A percentile compares a stretch with the other conserved stretches of the same genome.
phyloP scores from a whole-genome alignment of 2,888 invertebrate genomes.

The Nymphalis c-album region DNA sequence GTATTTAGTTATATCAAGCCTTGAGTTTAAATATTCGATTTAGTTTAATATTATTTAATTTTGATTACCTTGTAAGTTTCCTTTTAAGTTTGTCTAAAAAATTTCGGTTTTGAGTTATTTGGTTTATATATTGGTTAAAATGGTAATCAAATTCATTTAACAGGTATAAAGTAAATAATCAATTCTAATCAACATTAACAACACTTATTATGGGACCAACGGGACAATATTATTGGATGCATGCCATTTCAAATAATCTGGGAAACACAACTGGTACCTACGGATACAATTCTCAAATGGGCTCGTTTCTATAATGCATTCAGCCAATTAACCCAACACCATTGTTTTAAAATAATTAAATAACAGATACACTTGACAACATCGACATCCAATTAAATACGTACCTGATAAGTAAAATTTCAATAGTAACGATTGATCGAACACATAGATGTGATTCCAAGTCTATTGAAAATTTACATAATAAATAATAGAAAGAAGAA shows the following conservation, averaged over 20 bases:
- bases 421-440: slow-evolving; percentile 26
- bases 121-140: not conserved
- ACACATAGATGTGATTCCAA: not conserved
- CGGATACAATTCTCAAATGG: slow-evolving; percentile 2
- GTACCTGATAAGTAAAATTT: slow-evolving; percentile 31
- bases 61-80: slow-evolving; percentile 8
- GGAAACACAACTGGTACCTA: slow-evolving; percentile 5
- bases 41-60: not conserved
- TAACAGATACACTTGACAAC: slow-evolving; percentile 32
- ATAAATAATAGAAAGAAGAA: slow-evolving; percentile 28
- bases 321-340: slow-evolving; percentile 15
- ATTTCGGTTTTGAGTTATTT: not conserved
- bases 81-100: slow-evolving; percentile 5
- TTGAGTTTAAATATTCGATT: not conserved
- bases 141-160: slow-evolving; percentile 1
- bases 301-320: slow-evolving; percentile 2
- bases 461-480: slow-evolving; percentile 30
- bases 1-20: not conserved
- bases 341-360: slow-evolving; percentile 12
- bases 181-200: slow-evolving; percentile 12
- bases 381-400: slow-evolving; percentile 34
- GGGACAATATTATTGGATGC: slow-evolving; percentile 9
- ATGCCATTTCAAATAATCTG: slow-evolving; percentile 16
- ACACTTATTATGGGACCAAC: slow-evolving; percentile 1
- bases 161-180: slow-evolving; percentile 28